These are phyloP conservation scores for Willisornis vidua DNA, from an alignment of 2,113 vertebrate genomes.

Conservation along the genomic window DNA sequence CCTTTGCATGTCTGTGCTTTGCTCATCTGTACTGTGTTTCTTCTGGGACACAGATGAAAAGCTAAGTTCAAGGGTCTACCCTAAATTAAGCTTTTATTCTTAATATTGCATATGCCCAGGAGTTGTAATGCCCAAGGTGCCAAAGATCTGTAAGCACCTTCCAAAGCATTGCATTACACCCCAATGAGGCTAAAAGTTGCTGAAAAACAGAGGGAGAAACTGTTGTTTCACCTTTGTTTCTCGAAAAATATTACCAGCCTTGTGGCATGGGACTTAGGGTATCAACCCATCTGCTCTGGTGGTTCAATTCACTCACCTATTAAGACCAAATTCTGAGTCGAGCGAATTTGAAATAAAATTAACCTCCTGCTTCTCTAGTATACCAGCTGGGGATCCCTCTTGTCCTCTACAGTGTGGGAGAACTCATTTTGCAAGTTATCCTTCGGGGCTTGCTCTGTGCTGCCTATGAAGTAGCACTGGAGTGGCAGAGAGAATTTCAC, in stretches of 20 bases:
- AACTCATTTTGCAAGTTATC: background rate
- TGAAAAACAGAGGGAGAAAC: background rate
- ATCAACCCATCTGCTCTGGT: conserved; percentile 1
- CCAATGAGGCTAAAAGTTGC: background rate
- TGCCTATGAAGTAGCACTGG: background rate
- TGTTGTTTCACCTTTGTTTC: background rate
- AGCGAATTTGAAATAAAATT: conserved; percentile 33
- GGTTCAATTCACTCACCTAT: background rate
- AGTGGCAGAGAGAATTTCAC: background rate
- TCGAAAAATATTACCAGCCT: background rate
- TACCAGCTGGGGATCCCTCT: background rate
- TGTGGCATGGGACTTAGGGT: background rate
- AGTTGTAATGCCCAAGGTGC: background rate
- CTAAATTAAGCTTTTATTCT: background rate
- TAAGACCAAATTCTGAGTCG: background rate
- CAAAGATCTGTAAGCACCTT: background rate
- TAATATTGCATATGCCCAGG: background rate
- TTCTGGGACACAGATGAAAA: background rate
- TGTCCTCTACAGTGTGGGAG: background rate
- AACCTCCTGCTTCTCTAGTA: conserved; percentile 2
- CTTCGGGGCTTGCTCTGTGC: background rate
- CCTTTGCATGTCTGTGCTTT: background rate
- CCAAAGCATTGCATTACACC: background rate
- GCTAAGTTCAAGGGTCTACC: background rate
- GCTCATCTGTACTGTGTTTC: background rate